These are phyloP conservation scores for Acrossocheilus wenchowensis DNA, from an alignment of 2,797 vertebrate species.

Conservation along the genomic window DNA sequence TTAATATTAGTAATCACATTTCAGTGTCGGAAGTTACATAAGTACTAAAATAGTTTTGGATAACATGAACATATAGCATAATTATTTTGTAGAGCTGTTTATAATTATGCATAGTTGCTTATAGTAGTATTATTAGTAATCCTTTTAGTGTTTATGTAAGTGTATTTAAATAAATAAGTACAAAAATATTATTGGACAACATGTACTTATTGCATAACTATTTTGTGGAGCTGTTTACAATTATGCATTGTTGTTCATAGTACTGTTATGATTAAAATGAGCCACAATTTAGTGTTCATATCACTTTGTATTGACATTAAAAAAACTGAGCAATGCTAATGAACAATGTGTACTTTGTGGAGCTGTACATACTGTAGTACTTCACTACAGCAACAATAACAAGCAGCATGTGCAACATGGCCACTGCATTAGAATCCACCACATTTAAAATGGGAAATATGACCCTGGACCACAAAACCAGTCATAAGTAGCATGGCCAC, in stretches of 20 bases:
- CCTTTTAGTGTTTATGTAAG: not conserved
- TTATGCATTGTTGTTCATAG: not conserved
- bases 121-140: not conserved
- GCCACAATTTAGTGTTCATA: not conserved
- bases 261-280: not conserved
- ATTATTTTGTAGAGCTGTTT: not conserved
- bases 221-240: not conserved
- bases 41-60: not conserved
- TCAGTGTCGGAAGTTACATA: not conserved
- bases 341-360: not conserved
- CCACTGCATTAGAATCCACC: not conserved
- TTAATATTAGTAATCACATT: not conserved
- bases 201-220: not conserved
- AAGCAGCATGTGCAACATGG: constrained; percentile 10
- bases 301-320: not conserved
- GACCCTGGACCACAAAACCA: not conserved
- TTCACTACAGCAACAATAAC: constrained; percentile 7
- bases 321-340: not conserved
- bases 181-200: not conserved
- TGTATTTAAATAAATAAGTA: not conserved
- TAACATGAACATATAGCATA: not conserved
- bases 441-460: not conserved
- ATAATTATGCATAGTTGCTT: not conserved
- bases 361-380: constrained; percentile 3
- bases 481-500: not conserved